These are phyloP conservation scores for Bradypodion pumilum DNA, from an alignment of 2,797 vertebrate species.

Conservation along the genomic window DNA sequence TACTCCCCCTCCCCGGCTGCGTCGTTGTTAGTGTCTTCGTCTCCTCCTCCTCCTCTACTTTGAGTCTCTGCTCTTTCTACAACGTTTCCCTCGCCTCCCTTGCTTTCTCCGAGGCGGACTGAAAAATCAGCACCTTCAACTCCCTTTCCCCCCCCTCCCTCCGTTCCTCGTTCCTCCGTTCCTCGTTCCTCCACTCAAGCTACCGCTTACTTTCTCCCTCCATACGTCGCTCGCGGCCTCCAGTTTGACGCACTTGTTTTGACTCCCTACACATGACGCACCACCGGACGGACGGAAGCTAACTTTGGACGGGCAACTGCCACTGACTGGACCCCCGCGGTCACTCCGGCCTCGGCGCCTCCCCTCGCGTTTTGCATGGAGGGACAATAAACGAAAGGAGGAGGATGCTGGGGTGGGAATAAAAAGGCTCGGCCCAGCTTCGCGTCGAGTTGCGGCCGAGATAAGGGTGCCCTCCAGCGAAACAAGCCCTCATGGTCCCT, in stretches of 20 bases:
- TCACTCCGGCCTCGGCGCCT: neutral
- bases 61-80: neutral
- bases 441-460: neutral
- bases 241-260: neutral
- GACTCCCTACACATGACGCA: neutral
- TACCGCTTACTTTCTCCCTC: neutral
- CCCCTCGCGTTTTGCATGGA: neutral
- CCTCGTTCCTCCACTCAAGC: too few species aligned
- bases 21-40: neutral
- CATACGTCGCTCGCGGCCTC: too few species aligned
- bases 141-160: neutral
- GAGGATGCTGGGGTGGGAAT: neutral
- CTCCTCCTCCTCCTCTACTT: neutral
- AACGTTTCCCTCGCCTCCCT: neutral
- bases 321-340: neutral
- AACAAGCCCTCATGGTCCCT: neutral
- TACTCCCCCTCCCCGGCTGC: neutral
- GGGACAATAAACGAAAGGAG: neutral
- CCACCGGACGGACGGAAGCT: neutral
- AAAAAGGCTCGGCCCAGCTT: too few species aligned
- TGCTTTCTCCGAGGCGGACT: too few species aligned
- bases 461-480: neutral
- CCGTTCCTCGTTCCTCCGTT: too few species aligned
- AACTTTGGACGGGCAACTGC: slow-evolving; percentile 13
- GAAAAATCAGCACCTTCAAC: neutral